Conservation (phyloP, 2,888 invertebrate genomes). For the Amphipyra berbera region DNA sequence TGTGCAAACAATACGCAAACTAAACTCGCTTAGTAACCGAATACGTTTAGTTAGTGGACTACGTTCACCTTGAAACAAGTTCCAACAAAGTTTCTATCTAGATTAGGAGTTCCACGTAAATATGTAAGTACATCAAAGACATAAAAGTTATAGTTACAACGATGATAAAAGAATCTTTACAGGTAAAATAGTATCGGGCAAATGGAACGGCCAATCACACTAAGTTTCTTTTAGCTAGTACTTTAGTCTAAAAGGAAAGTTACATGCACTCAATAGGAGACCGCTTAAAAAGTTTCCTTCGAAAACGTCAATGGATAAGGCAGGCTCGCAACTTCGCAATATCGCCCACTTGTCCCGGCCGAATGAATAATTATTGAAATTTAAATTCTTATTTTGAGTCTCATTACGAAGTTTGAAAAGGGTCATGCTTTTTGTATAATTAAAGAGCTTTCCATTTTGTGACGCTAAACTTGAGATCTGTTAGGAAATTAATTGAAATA, state of each 20-base stretch:
- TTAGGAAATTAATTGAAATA: slow-evolving; percentile 58
- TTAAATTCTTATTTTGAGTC: slow-evolving; percentile 76
- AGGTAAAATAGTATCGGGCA: slow-evolving; percentile 58
- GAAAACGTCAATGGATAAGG: slow-evolving; percentile 72
- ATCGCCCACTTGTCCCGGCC: slow-evolving; percentile 72
- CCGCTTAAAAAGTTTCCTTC: slow-evolving; percentile 74
- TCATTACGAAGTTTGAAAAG: slow-evolving; percentile 74
- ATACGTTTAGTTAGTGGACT: slow-evolving; percentile 48
- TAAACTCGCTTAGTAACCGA: slow-evolving; percentile 51
- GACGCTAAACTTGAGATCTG: slow-evolving; percentile 61
- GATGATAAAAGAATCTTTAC: slow-evolving; percentile 44
- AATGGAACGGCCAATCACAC: slow-evolving; percentile 69
- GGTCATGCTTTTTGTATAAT: slow-evolving; percentile 75
- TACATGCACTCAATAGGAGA: slow-evolving; percentile 77
- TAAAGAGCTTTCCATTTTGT: slow-evolving; percentile 70
- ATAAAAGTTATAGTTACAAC: slow-evolving; percentile 47
- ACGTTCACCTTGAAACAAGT: slow-evolving; percentile 53
- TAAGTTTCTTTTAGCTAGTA: slow-evolving; percentile 73
- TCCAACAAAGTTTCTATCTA: slow-evolving; percentile 45
- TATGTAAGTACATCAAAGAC: slow-evolving; percentile 44
- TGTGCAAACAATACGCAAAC: slow-evolving; percentile 65
- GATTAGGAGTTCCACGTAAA: slow-evolving; percentile 47
- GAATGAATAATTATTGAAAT: slow-evolving; percentile 80
- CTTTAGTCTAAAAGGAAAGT: slow-evolving; percentile 77
- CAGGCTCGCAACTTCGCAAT: slow-evolving; percentile 74